Evolutionary conservation across 2,888 invertebrate species (phyloP), one percentile per base, ranked within the genome.

Genomic region (Epistrophe grossulariae): DNA sequence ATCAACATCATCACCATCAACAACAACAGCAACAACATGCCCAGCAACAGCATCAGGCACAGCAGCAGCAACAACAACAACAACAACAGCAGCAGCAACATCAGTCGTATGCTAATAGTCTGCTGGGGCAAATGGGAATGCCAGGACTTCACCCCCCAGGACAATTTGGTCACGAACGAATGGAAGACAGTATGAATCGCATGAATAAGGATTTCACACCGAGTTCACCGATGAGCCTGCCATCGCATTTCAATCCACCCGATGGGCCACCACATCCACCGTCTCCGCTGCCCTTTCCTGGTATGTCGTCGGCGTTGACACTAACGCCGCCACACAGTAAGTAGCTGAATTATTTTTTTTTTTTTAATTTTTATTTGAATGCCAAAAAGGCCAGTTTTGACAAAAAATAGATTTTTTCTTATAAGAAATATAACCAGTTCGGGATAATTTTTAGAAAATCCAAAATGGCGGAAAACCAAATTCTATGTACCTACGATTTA

Each of bases 301-400:
- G 95, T 79, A 95, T 96, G 93, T 94, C 96, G 64, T 95, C 96
- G 83, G 96, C 96, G 79, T 93, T 97, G 89, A 95, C 97, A 50
- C 94, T 97, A 91, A 97, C 97, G 89, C 96, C 97, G 90, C 97
- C 97, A 79, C 97, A 97, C 94, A 96, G 95, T 95, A 94, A 96
- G 95, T 95, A 91, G 11, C 17, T 4, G n/a, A 40, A 19, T 11
- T 48, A 28, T 19, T 38, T 55, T 71, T 40, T 43, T 38, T 15
- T 17, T 40, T 40, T 38, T 38, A 2, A 10, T 38, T 2, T 57
- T 19, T 35, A 5, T 40, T 13, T 19, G 3, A 0, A 43, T 43
- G 15, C 0, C 43, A 15, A 38, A 38, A 4, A 31, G 31, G 31
- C 6, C 7, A 6, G 0, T 31, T 31, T 31, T 31, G 31, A 6